Conservation (phyloP, 2,113 vertebrate species). For the Scopus umbretta region DNA sequence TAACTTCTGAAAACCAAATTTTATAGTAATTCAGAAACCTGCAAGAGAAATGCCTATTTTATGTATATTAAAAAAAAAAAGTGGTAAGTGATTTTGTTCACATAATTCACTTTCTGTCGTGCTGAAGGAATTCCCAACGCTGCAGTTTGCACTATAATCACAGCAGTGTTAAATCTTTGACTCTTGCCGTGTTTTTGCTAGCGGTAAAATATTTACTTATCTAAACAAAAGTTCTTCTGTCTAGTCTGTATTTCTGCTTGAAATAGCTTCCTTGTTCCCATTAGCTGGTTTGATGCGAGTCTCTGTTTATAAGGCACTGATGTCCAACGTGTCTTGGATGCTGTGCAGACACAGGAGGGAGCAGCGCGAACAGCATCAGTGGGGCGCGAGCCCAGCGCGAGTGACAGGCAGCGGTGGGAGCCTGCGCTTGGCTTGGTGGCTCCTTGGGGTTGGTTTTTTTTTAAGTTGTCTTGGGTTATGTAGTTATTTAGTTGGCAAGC, state of each 20-base stretch:
- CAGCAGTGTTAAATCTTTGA: not conserved
- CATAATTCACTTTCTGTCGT: not conserved
- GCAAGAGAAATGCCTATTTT: not conserved
- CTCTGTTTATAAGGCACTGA: rapidly evolving
- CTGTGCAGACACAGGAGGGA: not conserved
- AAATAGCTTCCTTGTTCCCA: not conserved
- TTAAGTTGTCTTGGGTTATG: not conserved
- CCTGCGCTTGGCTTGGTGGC: not conserved
- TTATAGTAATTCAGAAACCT: not conserved
- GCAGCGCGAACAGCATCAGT: not conserved
- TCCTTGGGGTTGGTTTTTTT: not conserved
- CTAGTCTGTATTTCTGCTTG: not conserved
- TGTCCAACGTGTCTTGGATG: not conserved
- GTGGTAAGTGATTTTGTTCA: not conserved
- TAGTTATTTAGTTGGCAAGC: not conserved
- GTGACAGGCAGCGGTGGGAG: not conserved
- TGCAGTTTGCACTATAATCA: not conserved
- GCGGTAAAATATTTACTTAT: conserved; percentile 49
- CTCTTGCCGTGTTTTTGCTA: conserved; percentile 12
- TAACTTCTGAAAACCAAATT: not conserved
- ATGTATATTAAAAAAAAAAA: not conserved
- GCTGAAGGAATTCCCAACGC: not conserved
- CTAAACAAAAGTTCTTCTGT: conserved; percentile 41
- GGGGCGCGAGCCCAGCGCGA: not conserved
- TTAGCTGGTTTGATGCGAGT: not conserved